Base-by-base conservation (phyloP, 23 tunicate genomes). In the Ascidia mentula region DNA sequence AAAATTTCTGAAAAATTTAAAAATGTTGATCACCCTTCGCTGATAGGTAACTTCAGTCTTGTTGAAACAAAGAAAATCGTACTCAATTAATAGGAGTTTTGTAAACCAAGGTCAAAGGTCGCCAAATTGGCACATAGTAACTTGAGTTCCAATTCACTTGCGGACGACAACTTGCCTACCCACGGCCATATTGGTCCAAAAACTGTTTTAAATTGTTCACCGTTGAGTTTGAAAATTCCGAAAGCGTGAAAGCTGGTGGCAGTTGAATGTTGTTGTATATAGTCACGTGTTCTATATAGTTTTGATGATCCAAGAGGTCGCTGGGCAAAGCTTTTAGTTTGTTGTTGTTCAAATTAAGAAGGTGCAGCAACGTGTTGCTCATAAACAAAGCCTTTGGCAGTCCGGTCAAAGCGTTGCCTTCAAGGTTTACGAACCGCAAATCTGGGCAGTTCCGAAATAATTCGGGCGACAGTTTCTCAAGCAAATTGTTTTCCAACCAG, bases 291-390 rank as follows among this genome's bases (percentile, higher is more conserved):
- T 38, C 37, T 1, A 82, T n/a, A 53, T 34, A 74, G 7, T n/a
- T 24, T 38, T 82, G 75, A 34, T 59, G 34, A 2, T 82, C 73
- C 20, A 82, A 74, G 18, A 82, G 35, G 18, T 82, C 59, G 40
- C 45, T 46, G 0, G 87, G 87, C 28, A 82, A 46, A 0, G 18
- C 24, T 24, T 32, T 31, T 0, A 82, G 36, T 30, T 42, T 32
- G 37, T 82, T 82, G 28, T 74, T n/a, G 53, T 72, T 73, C 8
- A 89, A 73, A 72, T 79, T 83, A 13, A 83, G 84, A 40, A 31
- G n/a, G 38, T 31, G 36, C n/a, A 89, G 74, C 7, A 40, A 46
- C 22, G 61, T 40, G 45, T 73, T 78, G 30, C 39, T 7, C 60
- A 46, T 65, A 46, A 89, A 89, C 17, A 87, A 32, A 2, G 30